Conservation (phyloP, 2,113 vertebrate genomes). For the Poeciliopsis turrubarensis region DNA sequence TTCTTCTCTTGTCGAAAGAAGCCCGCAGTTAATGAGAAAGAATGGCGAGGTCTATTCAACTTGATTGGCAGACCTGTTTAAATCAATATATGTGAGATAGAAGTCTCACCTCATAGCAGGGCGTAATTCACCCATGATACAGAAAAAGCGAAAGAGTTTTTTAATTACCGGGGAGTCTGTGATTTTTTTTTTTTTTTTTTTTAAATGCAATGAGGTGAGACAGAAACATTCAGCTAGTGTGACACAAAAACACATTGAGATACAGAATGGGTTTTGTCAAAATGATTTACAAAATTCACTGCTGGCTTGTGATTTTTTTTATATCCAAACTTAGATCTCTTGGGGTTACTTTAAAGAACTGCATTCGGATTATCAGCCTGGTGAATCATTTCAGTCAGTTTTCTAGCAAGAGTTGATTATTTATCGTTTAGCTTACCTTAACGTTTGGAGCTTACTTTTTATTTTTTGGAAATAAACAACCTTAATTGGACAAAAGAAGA, state of each 20-base stretch:
- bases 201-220: slow-evolving; percentile 1
- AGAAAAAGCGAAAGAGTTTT: slow-evolving; percentile 20
- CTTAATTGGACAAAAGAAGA: neutral
- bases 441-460: neutral
- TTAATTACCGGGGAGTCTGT: slow-evolving; percentile 7
- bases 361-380: neutral
- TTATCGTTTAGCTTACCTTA: neutral
- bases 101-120: slow-evolving; percentile 35
- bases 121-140: slow-evolving; percentile 29
- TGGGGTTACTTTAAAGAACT: slow-evolving; percentile 9
- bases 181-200: neutral
- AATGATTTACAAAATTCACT: neutral
- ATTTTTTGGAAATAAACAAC: neutral
- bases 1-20: slow-evolving; percentile 46
- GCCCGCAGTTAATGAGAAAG: slow-evolving; percentile 68
- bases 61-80: slow-evolving; percentile 67
- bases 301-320: too few relatives aligned
- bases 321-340: too few relatives aligned
- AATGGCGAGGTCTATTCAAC: slow-evolving; percentile 51
- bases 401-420: neutral
- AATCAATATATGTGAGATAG: slow-evolving; percentile 63
- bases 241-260: neutral
- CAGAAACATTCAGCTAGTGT: neutral
- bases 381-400: slow-evolving; percentile 21
- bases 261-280: neutral